These are phyloP conservation scores for Leptinotarsa undecemlineata DNA, from an alignment of 1,140 invertebrate genomes.

Conservation along the genomic window DNA sequence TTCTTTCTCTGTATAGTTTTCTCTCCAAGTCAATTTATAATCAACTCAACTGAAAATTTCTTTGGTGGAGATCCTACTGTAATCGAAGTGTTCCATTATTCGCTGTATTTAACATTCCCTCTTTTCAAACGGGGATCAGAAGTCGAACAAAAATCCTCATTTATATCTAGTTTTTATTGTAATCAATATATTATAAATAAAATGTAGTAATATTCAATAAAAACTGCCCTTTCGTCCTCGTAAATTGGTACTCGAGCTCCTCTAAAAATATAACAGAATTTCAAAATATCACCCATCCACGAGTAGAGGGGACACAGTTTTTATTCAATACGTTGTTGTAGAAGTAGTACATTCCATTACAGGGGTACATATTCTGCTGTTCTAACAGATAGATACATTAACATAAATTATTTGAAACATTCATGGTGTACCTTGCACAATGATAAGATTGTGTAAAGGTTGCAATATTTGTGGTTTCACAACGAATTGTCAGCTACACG, in stretches of 20 bases:
- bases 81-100: no score
- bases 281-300: slow-evolving; percentile 3
- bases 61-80: no score
- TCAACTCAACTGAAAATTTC: no score
- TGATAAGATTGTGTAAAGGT: neutral
- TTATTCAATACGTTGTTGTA: neutral
- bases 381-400: slow-evolving; percentile 22
- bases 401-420: slow-evolving; percentile 23
- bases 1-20: no score
- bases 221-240: neutral
- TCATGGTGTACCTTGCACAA: slow-evolving; percentile 19
- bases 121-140: neutral
- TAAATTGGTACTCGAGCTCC: neutral
- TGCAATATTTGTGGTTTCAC: slow-evolving; percentile 6
- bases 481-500: no score
- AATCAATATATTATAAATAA: slow-evolving; percentile 19
- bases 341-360: slow-evolving; percentile 16
- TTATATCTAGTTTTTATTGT: slow-evolving; percentile 9
- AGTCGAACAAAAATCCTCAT: neutral
- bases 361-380: slow-evolving; percentile 19
- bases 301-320: neutral
- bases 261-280: slow-evolving; percentile 6
- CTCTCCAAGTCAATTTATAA: no score
- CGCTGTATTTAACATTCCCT: no score
- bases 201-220: slow-evolving; percentile 10